Percentiles rank a stretch among this genome's conserved stretches.
phyloP scores from a whole-genome alignment of 1,140 invertebrate species.

The Procambarus virginalis region DNA sequence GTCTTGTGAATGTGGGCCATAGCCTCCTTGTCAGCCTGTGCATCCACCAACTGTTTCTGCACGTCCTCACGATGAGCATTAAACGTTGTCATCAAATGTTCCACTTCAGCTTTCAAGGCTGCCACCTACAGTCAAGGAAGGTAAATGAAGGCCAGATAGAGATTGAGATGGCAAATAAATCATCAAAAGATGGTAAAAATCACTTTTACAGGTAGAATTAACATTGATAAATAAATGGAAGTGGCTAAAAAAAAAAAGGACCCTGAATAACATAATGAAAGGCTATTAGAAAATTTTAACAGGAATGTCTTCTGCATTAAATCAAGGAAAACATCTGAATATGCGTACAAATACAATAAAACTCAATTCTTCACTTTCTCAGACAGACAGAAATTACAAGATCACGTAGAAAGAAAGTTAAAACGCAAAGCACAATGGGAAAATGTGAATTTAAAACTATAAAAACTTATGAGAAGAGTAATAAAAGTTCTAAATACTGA shows the following conservation, averaged over 20 bases:
- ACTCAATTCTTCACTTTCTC: too few relatives aligned
- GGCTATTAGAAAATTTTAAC: too few relatives aligned
- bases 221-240: not conserved
- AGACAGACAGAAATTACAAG: too few relatives aligned
- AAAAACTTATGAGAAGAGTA: too few relatives aligned
- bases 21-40: slow-evolving; percentile 71
- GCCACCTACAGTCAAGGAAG: slow-evolving; percentile 21
- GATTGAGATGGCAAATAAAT: not conserved
- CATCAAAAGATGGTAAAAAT: not conserved
- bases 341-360: too few relatives aligned
- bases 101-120: slow-evolving; percentile 47
- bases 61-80: slow-evolving; percentile 72
- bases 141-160: slow-evolving; percentile 19
- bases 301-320: too few relatives aligned
- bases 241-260: not conserved
- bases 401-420: too few relatives aligned
- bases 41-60: slow-evolving; percentile 73
- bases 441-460: too few relatives aligned
- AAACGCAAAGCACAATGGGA: too few relatives aligned
- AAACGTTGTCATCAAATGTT: slow-evolving; percentile 37
- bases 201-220: not conserved
- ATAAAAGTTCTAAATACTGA: too few relatives aligned
- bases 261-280: too few relatives aligned
- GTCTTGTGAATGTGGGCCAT: slow-evolving; percentile 69
- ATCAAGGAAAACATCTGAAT: too few relatives aligned